phyloP scores from a whole-genome alignment of 1,140 invertebrate species.

The Drosophila sulfurigaster region DNA sequence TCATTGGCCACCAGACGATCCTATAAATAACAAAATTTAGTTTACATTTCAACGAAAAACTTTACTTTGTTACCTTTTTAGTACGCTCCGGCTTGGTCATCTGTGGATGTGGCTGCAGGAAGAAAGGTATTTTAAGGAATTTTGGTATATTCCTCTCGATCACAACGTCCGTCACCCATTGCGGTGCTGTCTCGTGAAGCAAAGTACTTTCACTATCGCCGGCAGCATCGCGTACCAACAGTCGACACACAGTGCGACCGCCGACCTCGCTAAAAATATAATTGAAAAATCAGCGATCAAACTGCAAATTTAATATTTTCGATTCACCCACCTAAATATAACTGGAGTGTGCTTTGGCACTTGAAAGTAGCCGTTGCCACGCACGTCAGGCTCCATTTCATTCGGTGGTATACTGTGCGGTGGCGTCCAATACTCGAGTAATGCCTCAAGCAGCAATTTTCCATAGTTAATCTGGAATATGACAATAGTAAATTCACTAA shows the following conservation, averaged over 20 bases:
- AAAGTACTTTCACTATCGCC: slow-evolving; percentile 98
- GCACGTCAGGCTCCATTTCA: slow-evolving; percentile 88
- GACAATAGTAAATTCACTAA: background rate
- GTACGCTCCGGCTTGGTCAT: slow-evolving; percentile 94
- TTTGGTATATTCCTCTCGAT: slow-evolving; percentile 97
- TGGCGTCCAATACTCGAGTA: slow-evolving; percentile 97
- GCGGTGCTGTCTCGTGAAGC: slow-evolving; percentile 97
- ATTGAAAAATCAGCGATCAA: background rate
- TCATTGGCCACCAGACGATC: slow-evolving; percentile 99
- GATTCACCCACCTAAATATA: slow-evolving; percentile 92
- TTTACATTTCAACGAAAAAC: background rate
- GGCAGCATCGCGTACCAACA: slow-evolving; percentile 96
- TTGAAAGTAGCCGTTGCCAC: slow-evolving; percentile 94
- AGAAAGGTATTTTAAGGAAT: slow-evolving; percentile 99
- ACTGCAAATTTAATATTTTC: background rate
- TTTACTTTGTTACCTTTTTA: slow-evolving; percentile 91
- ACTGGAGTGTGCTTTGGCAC: slow-evolving; percentile 98
- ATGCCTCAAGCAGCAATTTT: slow-evolving; percentile 95
- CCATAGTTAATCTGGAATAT: slow-evolving; percentile 95
- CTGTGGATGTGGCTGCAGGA: slow-evolving; percentile 95
- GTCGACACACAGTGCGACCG: slow-evolving; percentile 91
- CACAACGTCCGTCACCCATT: slow-evolving; percentile 98
- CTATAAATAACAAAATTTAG: slow-evolving; percentile 81
- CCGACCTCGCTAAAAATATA: slow-evolving; percentile 92
- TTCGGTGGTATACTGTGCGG: slow-evolving; percentile 87